These are phyloP conservation scores for Pogonomyrmex californicus DNA, from an alignment of 1,140 invertebrate genomes.

Conservation along the genomic window DNA sequence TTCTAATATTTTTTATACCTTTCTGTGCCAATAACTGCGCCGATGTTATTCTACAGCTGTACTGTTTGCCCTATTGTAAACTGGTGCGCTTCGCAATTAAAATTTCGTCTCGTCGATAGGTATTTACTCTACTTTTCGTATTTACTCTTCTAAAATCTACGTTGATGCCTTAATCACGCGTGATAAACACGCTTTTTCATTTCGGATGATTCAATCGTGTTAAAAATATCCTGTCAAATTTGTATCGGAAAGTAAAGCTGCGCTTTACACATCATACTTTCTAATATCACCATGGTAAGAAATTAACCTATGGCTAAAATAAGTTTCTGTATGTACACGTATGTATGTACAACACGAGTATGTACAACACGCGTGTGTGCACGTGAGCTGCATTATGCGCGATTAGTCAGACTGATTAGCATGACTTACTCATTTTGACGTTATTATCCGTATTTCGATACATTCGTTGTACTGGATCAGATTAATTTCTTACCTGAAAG, in stretches of 20 bases:
- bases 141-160: slow-evolving; percentile 19
- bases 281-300: slow-evolving; percentile 78
- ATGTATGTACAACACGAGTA: slow-evolving; percentile 67
- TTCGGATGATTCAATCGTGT: slow-evolving; percentile 14
- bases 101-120: slow-evolving; percentile 1
- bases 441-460: slow-evolving; percentile 63
- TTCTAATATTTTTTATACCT: slow-evolving; percentile 18
- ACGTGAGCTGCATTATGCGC: slow-evolving; percentile 35
- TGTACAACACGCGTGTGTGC: neutral
- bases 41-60: slow-evolving; percentile 24
- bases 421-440: slow-evolving; percentile 37
- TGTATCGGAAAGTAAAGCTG: slow-evolving; percentile 66
- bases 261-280: slow-evolving; percentile 67
- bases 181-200: neutral
- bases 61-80: slow-evolving; percentile 49
- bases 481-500: slow-evolving; percentile 77
- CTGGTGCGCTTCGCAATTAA: slow-evolving; percentile 27
- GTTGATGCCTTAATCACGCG: slow-evolving; percentile 4
- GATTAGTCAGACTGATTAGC: slow-evolving; percentile 40
- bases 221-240: slow-evolving; percentile 67
- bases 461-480: slow-evolving; percentile 76
- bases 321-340: slow-evolving; percentile 71
- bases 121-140: slow-evolving; percentile 39
- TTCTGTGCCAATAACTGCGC: slow-evolving; percentile 11
- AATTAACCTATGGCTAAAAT: slow-evolving; percentile 74